These are phyloP conservation scores for Iselma pallidipennis DNA, from an alignment of 2,888 invertebrate genomes.

Conservation along the genomic window DNA sequence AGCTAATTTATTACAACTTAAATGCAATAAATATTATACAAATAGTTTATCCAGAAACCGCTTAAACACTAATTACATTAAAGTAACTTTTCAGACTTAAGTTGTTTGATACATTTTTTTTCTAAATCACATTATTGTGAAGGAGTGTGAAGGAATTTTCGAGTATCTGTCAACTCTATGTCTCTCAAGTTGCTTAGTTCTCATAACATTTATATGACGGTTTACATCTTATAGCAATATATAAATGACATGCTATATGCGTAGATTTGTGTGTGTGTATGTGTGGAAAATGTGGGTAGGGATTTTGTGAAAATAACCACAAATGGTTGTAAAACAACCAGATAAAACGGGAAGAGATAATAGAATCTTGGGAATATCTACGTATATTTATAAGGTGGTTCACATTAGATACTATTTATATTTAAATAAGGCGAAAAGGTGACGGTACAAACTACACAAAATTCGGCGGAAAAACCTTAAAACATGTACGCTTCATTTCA, in stretches of 20 bases:
- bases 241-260: slow-evolving; percentile 20
- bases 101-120: too few relatives aligned
- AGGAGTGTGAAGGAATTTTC: too few relatives aligned
- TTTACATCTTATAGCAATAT: slow-evolving; percentile 23
- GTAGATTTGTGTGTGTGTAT: slow-evolving; percentile 19
- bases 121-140: too few relatives aligned
- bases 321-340: not conserved
- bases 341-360: not conserved
- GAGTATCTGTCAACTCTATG: slow-evolving; percentile 6
- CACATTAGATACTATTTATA: not conserved
- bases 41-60: too few relatives aligned
- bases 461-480: not conserved
- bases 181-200: slow-evolving; percentile 18
- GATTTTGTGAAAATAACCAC: slow-evolving; percentile 6
- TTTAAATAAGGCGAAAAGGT: not conserved
- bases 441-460: too few relatives aligned
- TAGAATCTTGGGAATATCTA: not conserved
- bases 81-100: too few relatives aligned
- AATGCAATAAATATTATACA: too few relatives aligned
- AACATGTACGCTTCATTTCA: too few relatives aligned
- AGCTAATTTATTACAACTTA: too few relatives aligned
- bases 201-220: slow-evolving; percentile 25
- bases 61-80: too few relatives aligned
- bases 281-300: not conserved
- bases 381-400: too few relatives aligned